Conservation (phyloP, 1,140 invertebrate species). For the Anthonomus grandis region DNA sequence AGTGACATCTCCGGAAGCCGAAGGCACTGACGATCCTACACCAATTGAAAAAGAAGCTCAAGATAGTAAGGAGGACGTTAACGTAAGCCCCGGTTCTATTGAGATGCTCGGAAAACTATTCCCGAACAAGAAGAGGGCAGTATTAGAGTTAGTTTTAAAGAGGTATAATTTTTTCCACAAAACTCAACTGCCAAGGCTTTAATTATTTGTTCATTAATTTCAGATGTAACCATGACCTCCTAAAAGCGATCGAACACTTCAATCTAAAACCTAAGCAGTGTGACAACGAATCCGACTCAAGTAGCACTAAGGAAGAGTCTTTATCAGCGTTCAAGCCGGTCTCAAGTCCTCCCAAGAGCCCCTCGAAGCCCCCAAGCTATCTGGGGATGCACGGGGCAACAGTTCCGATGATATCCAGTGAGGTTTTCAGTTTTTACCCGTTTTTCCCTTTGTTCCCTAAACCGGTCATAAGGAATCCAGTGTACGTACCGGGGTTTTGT, state of each 20-base stretch:
- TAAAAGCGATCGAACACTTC: conserved; percentile 47
- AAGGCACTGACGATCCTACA: conserved; percentile 18
- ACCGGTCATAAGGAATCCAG: conserved; percentile 44
- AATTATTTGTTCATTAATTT: background rate
- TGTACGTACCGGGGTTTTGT: conserved; percentile 47
- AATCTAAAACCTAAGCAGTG: conserved; percentile 32
- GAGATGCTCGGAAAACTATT: conserved; percentile 85
- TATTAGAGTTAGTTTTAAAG: conserved; percentile 69
- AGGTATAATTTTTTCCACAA: conserved; percentile 15
- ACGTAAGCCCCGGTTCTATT: conserved; percentile 62
- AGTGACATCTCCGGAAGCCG: conserved; percentile 57
- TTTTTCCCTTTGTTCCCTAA: conserved; percentile 45
- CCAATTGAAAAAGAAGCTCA: conserved; percentile 14
- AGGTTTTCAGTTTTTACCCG: conserved; percentile 47
- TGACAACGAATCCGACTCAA: conserved; percentile 19
- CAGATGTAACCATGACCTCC: conserved; percentile 45
- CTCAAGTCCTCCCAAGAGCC: conserved; percentile 14
- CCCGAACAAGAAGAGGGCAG: conserved; percentile 79
- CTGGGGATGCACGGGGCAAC: conserved; percentile 31
- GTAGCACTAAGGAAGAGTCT: conserved; percentile 27
- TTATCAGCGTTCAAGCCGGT: conserved; percentile 44
- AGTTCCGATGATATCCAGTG: conserved; percentile 42
- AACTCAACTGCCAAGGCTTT: background rate
- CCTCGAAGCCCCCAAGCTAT: conserved; percentile 22
- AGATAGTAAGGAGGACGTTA: conserved; percentile 34